These are phyloP conservation scores for Trisateles emortualis DNA, from an alignment of 2,888 invertebrate species.

Conservation along the genomic window DNA sequence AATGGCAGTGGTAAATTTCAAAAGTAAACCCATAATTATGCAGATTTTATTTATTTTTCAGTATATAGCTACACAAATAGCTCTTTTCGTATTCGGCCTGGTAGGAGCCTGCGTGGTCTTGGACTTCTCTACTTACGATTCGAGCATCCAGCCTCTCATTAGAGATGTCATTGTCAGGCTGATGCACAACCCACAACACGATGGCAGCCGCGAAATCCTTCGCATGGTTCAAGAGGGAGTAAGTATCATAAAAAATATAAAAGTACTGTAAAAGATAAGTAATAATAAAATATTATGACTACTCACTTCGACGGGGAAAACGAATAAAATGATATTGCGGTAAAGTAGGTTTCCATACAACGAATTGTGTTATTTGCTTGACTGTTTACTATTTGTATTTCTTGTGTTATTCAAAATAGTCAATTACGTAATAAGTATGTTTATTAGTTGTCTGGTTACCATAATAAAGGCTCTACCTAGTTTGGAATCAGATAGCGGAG, in stretches of 20 bases:
- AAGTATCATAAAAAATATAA: constrained; percentile 73
- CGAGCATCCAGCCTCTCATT: constrained; percentile 92
- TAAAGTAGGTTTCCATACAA: no score
- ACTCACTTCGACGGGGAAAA: background rate
- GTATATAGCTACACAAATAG: constrained; percentile 91
- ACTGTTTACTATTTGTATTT: no score
- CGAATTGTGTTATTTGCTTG: no score
- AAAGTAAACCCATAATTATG: no score
- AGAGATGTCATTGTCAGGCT: constrained; percentile 90
- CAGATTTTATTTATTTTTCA: constrained; percentile 67
- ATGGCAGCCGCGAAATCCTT: constrained; percentile 89
- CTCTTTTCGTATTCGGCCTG: constrained; percentile 90
- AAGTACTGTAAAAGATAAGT: background rate
- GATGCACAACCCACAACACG: constrained; percentile 92
- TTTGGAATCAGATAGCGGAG: no score
- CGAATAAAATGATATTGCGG: no score
- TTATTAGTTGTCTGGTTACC: no score
- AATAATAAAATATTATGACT: background rate
- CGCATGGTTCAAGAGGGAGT: constrained; percentile 95
- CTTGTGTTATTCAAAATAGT: no score
- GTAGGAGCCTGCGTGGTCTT: constrained; percentile 92
- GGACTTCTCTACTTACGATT: constrained; percentile 93
- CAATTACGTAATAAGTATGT: no score
- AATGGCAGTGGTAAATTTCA: no score
- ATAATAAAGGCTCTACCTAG: no score